Evolutionary conservation across 2,888 invertebrate species (phyloP).

Genomic region (Uloborus plumipes): DNA sequence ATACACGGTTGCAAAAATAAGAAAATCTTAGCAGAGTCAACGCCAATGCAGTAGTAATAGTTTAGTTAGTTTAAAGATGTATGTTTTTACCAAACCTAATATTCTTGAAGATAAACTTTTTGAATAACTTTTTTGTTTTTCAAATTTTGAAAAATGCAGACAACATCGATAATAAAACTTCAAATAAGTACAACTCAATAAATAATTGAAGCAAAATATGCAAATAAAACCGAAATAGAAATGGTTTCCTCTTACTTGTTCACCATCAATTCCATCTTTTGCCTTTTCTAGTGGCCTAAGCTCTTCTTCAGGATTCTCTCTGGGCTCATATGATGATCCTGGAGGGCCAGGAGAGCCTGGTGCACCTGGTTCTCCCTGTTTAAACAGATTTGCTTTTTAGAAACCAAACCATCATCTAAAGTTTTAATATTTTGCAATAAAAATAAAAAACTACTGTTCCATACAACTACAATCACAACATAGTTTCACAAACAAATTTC

Average conservation of each 20-base stretch:
- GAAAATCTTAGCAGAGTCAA: too few relatives aligned
- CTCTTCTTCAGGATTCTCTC: conserved; percentile 39
- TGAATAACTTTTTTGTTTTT: too few relatives aligned
- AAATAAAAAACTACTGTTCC: too few relatives aligned
- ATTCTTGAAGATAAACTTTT: too few relatives aligned
- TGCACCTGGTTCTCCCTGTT: conserved; percentile 57
- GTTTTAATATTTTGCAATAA: not conserved
- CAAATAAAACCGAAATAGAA: not conserved
- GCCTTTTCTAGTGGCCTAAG: conserved; percentile 26
- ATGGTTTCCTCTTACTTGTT: conserved; percentile 25
- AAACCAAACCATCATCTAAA: not conserved
- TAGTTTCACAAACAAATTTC: too few relatives aligned
- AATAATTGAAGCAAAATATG: not conserved
- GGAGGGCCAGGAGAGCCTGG: conserved; percentile 72
- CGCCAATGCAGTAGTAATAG: too few relatives aligned
- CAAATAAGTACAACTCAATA: not conserved
- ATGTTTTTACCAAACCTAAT: too few relatives aligned
- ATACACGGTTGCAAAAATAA: too few relatives aligned
- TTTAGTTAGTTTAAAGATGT: too few relatives aligned
- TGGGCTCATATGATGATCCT: conserved; percentile 75
- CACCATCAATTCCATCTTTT: conserved; percentile 38
- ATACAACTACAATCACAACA: too few relatives aligned
- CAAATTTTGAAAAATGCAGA: too few relatives aligned
- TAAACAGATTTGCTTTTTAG: not conserved
- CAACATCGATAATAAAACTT: too few relatives aligned